A percentile compares a stretch with the other conserved stretches of the same genome.
Conservation (phyloP, 2,888 invertebrate genomes). For the Melanostoma scalare region DNA sequence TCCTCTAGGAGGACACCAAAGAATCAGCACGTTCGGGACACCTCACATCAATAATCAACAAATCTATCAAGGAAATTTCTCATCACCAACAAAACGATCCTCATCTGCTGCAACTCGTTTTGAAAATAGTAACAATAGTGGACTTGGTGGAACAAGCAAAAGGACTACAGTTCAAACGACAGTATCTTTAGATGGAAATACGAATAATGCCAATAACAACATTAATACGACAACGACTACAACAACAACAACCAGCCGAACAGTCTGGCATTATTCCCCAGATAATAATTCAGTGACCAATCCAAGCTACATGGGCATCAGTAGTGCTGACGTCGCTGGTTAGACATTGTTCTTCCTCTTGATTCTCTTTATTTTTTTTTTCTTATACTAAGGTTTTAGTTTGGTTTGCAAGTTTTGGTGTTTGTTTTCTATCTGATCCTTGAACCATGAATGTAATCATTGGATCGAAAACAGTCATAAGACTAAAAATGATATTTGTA, state of each 20-base stretch:
- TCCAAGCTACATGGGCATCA: constrained; percentile 81
- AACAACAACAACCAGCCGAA: constrained; percentile 79
- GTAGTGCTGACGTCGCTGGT: constrained; percentile 81
- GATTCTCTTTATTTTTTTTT: constrained; percentile 13
- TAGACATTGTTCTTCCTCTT: constrained; percentile 73
- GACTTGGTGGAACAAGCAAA: constrained; percentile 76
- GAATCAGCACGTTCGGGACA: constrained; percentile 72
- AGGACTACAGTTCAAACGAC: constrained; percentile 74
- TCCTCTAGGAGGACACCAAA: constrained; percentile 77
- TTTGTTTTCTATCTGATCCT: constrained; percentile 27
- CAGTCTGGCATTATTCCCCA: constrained; percentile 80
- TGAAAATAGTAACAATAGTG: constrained; percentile 73
- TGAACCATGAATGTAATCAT: constrained; percentile 37
- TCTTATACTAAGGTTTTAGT: constrained; percentile 6
- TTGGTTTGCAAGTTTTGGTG: constrained; percentile 7
- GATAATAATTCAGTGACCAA: constrained; percentile 81
- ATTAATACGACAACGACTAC: constrained; percentile 72
- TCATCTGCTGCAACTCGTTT: constrained; percentile 54
- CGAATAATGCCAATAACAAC: constrained; percentile 59
- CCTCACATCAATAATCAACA: constrained; percentile 61
- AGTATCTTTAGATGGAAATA: constrained; percentile 53
- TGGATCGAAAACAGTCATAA: constrained; percentile 12
- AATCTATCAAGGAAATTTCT: constrained; percentile 70
- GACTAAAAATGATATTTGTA: constrained; percentile 25
- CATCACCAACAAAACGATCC: constrained; percentile 71